Conservation (phyloP, 2,888 invertebrate genomes). For the Neocrepidodera transversa region DNA sequence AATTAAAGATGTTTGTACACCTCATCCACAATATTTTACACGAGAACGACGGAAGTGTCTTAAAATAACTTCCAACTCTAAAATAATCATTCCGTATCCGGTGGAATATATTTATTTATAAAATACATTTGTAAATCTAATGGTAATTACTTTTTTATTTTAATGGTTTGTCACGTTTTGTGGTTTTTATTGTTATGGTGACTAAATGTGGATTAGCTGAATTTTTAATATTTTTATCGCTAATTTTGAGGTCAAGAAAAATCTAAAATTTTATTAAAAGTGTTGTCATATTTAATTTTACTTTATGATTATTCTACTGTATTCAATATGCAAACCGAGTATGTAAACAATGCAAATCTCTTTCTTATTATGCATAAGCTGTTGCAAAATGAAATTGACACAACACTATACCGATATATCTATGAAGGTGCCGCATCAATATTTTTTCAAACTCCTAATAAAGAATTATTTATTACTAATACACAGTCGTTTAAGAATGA, state of each 20-base stretch:
- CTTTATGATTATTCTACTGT: too few species aligned
- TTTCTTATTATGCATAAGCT: too few species aligned
- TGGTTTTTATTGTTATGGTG: neutral
- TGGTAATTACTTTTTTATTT: constrained; percentile 9
- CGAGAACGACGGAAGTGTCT: constrained; percentile 19
- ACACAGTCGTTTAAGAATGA: too few species aligned
- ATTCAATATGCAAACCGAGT: too few species aligned
- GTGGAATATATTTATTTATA: constrained; percentile 27
- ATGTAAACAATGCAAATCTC: too few species aligned
- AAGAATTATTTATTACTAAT: too few species aligned
- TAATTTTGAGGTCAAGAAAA: constrained; percentile 5
- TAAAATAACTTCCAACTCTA: constrained; percentile 25
- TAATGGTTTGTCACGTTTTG: constrained; percentile 2
- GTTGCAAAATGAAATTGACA: too few species aligned
- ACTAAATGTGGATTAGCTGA: neutral
- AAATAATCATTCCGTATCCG: constrained; percentile 33
- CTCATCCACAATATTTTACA: neutral
- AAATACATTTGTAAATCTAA: constrained; percentile 20
- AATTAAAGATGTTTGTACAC: too few species aligned
- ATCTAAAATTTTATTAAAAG: constrained; percentile 4
- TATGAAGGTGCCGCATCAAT: too few species aligned
- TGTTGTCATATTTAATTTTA: too few species aligned
- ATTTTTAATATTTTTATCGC: neutral
- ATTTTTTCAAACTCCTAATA: too few species aligned
- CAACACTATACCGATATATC: too few species aligned